A percentile compares a stretch with the other conserved stretches of the same genome.
These are phyloP conservation scores for Aphelenchoides avenae DNA, from an alignment of 1,140 invertebrate species.

Conservation along the genomic window DNA sequence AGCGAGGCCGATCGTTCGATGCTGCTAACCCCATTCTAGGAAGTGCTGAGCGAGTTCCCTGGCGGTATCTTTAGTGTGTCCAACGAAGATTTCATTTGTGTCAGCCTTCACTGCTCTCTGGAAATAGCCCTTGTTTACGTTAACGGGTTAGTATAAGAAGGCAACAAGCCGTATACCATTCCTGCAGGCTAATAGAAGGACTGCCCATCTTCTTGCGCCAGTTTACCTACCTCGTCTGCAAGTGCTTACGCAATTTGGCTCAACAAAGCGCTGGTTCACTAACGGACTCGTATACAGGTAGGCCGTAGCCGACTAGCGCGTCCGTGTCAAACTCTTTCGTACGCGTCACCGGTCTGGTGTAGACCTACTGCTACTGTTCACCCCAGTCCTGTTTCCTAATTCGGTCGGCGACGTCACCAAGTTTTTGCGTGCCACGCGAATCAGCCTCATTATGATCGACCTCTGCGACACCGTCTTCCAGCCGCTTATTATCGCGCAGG, in stretches of 20 bases:
- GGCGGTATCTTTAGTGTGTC: conserved; percentile 33
- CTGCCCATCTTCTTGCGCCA: conserved; percentile 35
- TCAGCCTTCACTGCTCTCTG: conserved; percentile 22
- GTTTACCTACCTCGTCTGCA: conserved; percentile 39
- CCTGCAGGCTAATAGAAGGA: conserved; percentile 23
- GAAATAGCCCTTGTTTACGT: conserved; percentile 33
- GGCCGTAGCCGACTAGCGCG: background rate
- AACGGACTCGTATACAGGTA: conserved; percentile 40
- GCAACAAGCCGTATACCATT: background rate
- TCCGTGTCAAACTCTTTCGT: background rate
- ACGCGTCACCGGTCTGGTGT: conserved; percentile 4
- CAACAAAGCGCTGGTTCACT: conserved; percentile 22
- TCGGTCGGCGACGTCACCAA: conserved; percentile 32
- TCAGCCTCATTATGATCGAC: conserved; percentile 31
- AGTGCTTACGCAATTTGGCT: conserved; percentile 29
- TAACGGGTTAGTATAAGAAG: conserved; percentile 15
- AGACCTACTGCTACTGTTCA: conserved; percentile 40
- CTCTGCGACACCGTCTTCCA: conserved; percentile 35
- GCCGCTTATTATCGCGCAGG: conserved; percentile 20
- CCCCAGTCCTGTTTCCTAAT: conserved; percentile 39
- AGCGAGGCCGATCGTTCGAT: no score
- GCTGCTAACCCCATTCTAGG: conserved; percentile 23
- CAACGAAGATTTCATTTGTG: conserved; percentile 34
- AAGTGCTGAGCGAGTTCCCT: conserved; percentile 36
- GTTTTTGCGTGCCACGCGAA: conserved; percentile 36